Conservation (phyloP, 2,113 vertebrate genomes). For the Orycteropus afer region DNA sequence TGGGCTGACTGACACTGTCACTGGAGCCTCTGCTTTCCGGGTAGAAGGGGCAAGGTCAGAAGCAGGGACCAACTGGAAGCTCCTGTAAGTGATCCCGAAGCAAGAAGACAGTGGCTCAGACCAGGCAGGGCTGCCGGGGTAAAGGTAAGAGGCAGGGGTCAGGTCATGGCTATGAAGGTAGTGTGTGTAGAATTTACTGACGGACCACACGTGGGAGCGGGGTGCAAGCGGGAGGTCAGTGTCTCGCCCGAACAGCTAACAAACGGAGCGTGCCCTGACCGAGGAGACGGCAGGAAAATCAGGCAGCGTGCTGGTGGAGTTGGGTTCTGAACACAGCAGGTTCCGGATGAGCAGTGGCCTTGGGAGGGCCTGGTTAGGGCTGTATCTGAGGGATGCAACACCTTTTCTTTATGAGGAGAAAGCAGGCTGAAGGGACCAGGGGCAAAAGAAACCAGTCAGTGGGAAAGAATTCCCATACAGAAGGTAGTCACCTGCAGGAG, state of each 20-base stretch:
- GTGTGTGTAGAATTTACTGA: no score
- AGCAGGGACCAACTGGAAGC: not conserved
- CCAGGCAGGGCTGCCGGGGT: not conserved
- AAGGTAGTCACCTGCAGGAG: not conserved
- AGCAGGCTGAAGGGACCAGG: not conserved
- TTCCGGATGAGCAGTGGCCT: not conserved
- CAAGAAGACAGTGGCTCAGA: not conserved
- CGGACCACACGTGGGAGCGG: not conserved
- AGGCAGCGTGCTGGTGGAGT: accelerated
- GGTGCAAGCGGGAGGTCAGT: not conserved
- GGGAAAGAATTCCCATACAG: not conserved
- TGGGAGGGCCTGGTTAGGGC: no score
- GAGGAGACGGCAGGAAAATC: not conserved
- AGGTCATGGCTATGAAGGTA: accelerated
- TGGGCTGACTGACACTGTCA: accelerated
- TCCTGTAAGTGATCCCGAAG: not conserved
- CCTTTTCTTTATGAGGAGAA: not conserved
- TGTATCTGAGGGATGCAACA: not conserved
- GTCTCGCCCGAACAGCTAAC: not conserved
- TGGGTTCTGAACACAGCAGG: not conserved
- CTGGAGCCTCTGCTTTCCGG: not conserved
- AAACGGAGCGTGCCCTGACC: accelerated
- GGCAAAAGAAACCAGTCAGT: not conserved
- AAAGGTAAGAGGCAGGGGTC: accelerated
- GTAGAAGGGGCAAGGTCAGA: not conserved